These are phyloP conservation scores for Diadophis punctatus DNA, from an alignment of 2,113 vertebrate species.

Conservation along the genomic window DNA sequence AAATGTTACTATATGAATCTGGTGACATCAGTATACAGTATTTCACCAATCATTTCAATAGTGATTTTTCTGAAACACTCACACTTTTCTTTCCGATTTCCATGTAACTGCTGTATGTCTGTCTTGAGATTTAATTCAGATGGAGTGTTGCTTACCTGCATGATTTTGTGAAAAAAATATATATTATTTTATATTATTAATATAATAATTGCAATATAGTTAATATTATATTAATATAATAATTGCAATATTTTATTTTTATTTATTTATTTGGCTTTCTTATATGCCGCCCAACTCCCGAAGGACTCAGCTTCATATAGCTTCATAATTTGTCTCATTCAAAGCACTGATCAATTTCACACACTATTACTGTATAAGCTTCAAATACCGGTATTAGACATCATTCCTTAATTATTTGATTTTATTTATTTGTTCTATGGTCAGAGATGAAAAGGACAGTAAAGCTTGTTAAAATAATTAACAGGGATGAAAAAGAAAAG, in stretches of 20 bases:
- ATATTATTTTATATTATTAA: neutral
- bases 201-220: neutral
- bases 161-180: constrained; percentile 69
- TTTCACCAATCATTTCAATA: rapidly evolving
- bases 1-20: neutral
- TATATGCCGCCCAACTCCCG: no score
- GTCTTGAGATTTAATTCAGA: constrained; percentile 77
- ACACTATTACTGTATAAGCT: neutral
- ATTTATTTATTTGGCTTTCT: no score
- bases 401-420: neutral
- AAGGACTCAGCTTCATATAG: no score
- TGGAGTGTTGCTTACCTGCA: constrained; percentile 80
- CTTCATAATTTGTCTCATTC: neutral
- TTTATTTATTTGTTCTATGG: neutral
- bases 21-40: rapidly evolving
- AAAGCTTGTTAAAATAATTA: neutral
- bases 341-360: neutral
- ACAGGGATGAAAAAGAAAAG: neutral
- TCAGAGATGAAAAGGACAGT: neutral
- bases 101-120: constrained; percentile 64
- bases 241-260: no score
- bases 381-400: neutral
- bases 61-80: constrained; percentile 44
- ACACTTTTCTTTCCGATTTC: constrained; percentile 83
- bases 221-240: no score